Base-by-base conservation (phyloP, 2,113 vertebrate genomes). In the Rissa tridactyla region DNA sequence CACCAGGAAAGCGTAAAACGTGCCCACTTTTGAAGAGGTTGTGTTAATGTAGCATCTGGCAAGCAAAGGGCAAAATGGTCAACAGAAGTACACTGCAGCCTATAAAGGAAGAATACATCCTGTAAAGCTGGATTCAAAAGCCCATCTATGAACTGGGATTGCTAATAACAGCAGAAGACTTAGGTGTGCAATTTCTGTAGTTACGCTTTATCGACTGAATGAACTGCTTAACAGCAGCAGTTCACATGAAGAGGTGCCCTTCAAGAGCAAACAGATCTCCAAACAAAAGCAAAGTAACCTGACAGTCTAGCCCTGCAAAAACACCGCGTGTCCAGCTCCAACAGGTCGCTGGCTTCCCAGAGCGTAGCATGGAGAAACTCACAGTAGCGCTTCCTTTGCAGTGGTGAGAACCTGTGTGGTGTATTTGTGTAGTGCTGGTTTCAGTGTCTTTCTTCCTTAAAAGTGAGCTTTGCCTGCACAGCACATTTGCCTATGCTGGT, bases 1-100 rank as follows among this genome's bases (percentile, higher is more conserved):
- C 34, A 6, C 30, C 54, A 38, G 38, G 60, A 30, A 60, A 55
- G 52, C 0, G 1, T 23, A 23, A 8, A 8, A 12, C 0, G 2
- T 25, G 44, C n/a, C 15, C 34, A 21, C 5, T 18, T 55, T 18
- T 34, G 30, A 57, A 57, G 9, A n/a, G 19, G 21, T 6, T 55
- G 23, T 17, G 18, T 21, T 62, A 58, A 44, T 1, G 20, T 6
- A 49, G 34, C 26, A 47, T 64, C 51, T 42, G 22, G 42, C 19
- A 62, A 78, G 30, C 60, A 64, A 36, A 73, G 15, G 52, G 30
- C 19, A 73, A 46, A 49, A 47, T 10, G 9, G 5, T 25, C 54
- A 23, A 47, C 5, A 47, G 7, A 38, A 52, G 42, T 34, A 62
- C 36, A 15, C 44, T 47, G 21, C 49, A 54, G 55, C 40, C 51